phyloP scores from a whole-genome alignment of 2,797 vertebrate species.

The Danio albolineatus region DNA sequence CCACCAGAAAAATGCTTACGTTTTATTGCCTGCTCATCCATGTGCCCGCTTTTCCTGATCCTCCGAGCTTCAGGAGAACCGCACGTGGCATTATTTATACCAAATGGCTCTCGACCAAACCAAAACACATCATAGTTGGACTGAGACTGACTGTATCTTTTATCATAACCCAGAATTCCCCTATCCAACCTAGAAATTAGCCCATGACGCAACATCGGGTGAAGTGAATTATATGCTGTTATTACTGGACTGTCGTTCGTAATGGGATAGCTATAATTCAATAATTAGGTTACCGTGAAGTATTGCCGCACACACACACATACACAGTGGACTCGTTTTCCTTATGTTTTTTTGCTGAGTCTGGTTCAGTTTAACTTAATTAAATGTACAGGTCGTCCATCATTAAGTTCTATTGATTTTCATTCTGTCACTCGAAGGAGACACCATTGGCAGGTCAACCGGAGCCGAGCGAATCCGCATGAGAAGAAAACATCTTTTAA shows the following conservation, averaged over 20 bases:
- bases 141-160: constrained; percentile 32
- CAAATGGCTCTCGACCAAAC: constrained; percentile 25
- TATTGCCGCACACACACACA: constrained; percentile 19
- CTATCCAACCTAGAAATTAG: constrained; percentile 49
- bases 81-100: constrained; percentile 16
- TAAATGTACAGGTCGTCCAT: constrained; percentile 66
- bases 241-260: constrained; percentile 51
- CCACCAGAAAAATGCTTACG: constrained; percentile 59
- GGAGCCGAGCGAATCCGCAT: constrained; percentile 3
- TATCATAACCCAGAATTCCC: constrained; percentile 39
- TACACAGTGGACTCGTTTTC: constrained; percentile 15
- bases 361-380: constrained; percentile 62
- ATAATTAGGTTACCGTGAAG: constrained; percentile 54
- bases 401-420: constrained; percentile 71
- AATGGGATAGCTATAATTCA: constrained; percentile 49
- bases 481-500: constrained; percentile 24
- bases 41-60: constrained; percentile 13
- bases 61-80: neutral
- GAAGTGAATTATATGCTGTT: constrained; percentile 50
- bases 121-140: constrained; percentile 42
- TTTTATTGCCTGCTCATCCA: constrained; percentile 33
- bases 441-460: constrained; percentile 31
- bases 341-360: constrained; percentile 60
- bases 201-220: constrained; percentile 46
- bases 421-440: constrained; percentile 61